A percentile compares a stretch with the other conserved stretches of the same genome.
These are phyloP conservation scores for Artibeus jamaicensis DNA, from an alignment of 2,797 vertebrate genomes.

Conservation along the genomic window DNA sequence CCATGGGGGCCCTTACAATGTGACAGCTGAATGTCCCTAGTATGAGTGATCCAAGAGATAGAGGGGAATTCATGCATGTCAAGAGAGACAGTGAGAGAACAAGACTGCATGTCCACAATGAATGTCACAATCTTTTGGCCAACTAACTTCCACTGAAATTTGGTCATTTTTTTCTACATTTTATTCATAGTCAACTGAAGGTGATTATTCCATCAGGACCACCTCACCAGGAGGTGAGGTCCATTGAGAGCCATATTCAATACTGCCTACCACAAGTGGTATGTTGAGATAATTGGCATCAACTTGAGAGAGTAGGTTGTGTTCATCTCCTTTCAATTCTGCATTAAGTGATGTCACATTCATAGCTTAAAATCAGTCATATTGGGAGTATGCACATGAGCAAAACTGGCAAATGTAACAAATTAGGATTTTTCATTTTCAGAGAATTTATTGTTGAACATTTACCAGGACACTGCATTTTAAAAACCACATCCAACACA, in stretches of 20 bases:
- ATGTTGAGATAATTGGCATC: neutral
- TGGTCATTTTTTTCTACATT: neutral
- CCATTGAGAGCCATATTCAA: neutral
- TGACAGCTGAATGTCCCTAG: neutral
- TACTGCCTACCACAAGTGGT: neutral
- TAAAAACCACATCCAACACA: neutral
- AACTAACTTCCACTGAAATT: neutral
- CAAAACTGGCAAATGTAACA: no score
- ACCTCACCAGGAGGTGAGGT: rapidly evolving
- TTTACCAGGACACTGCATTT: neutral
- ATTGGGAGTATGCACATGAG: no score
- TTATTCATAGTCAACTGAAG: neutral
- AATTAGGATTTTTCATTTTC: neutral
- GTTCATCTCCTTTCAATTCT: neutral
- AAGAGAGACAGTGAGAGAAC: neutral
- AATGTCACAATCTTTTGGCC: neutral
- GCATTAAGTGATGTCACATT: neutral
- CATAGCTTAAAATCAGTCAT: neutral
- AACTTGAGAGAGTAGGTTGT: neutral
- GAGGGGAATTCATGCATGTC: rapidly evolving
- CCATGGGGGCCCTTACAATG: neutral
- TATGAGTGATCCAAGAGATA: neutral
- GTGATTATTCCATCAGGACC: neutral
- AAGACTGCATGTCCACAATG: neutral
- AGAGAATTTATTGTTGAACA: neutral